phyloP scores from a whole-genome alignment of 2,113 vertebrate species.

The Protomyctophum bolini region DNA sequence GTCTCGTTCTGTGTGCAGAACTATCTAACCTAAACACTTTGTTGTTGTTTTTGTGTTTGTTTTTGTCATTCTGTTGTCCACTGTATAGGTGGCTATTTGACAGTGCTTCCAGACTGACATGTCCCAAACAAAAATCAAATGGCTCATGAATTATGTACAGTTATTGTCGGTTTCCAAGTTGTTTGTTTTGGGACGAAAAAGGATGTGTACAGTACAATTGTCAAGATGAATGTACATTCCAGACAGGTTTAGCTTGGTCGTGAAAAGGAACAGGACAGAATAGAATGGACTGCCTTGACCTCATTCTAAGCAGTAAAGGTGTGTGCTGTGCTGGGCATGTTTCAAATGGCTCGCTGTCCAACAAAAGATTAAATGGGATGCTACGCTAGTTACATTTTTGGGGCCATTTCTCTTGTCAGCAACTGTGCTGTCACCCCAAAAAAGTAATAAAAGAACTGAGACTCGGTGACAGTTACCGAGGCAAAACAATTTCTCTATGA shows the following conservation, averaged over 20 bases:
- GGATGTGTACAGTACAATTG: too few species aligned
- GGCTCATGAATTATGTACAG: too few species aligned
- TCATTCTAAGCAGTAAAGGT: neutral
- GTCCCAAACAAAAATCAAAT: too few species aligned
- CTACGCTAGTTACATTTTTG: slow-evolving; percentile 42
- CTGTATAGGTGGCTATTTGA: too few species aligned
- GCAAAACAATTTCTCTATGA: slow-evolving; percentile 56
- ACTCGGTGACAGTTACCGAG: slow-evolving; percentile 53
- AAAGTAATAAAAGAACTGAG: slow-evolving; percentile 47
- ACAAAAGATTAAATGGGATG: slow-evolving; percentile 52
- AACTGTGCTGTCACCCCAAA: slow-evolving; percentile 20
- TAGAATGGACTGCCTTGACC: neutral
- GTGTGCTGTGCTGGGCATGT: neutral
- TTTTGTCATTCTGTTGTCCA: neutral
- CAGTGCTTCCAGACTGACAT: too few species aligned
- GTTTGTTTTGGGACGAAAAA: too few species aligned
- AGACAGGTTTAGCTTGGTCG: too few species aligned
- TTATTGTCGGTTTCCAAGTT: too few species aligned
- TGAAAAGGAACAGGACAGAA: neutral
- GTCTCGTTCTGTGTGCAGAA: too few species aligned
- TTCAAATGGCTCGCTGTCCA: slow-evolving; percentile 23
- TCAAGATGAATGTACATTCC: too few species aligned
- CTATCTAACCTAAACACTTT: neutral
- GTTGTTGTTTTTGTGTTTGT: neutral
- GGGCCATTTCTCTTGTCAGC: slow-evolving; percentile 39